phyloP scores from a whole-genome alignment of 2,113 vertebrate genomes.

The Elaphurus davidianus region DNA sequence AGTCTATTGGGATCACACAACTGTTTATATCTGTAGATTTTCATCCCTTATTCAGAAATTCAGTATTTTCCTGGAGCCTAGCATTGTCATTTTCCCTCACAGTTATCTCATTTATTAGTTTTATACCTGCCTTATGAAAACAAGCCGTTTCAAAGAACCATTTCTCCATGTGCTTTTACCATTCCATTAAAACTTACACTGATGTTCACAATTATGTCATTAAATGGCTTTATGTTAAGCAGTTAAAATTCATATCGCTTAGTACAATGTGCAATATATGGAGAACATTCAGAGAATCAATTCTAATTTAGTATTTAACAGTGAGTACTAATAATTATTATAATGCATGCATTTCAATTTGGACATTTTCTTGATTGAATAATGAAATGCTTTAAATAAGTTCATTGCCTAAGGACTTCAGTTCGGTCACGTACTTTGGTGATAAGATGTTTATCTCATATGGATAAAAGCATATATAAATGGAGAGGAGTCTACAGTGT shows the following conservation, averaged over 20 bases:
- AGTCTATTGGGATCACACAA: not conserved
- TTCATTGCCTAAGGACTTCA: not conserved
- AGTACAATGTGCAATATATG: not conserved
- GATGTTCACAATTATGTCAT: not conserved
- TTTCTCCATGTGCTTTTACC: not conserved
- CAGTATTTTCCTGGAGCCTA: not conserved
- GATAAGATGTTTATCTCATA: not conserved
- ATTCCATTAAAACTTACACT: not conserved
- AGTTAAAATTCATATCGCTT: not conserved
- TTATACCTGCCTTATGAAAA: not conserved
- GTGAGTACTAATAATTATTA: not conserved
- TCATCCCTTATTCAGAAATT: not conserved
- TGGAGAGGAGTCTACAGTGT: not conserved
- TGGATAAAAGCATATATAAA: not conserved
- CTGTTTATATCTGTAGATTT: not conserved
- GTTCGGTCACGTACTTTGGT: not conserved
- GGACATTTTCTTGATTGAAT: not conserved
- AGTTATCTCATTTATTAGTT: not conserved
- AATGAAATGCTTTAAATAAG: not conserved
- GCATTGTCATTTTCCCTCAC: not conserved
- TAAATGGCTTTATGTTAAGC: not conserved
- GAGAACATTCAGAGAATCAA: not conserved
- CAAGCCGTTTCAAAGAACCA: not conserved
- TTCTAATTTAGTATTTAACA: not conserved
- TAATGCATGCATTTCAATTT: not conserved